phyloP scores from a whole-genome alignment of 2,888 invertebrate genomes.

The Campoplex nolae region DNA sequence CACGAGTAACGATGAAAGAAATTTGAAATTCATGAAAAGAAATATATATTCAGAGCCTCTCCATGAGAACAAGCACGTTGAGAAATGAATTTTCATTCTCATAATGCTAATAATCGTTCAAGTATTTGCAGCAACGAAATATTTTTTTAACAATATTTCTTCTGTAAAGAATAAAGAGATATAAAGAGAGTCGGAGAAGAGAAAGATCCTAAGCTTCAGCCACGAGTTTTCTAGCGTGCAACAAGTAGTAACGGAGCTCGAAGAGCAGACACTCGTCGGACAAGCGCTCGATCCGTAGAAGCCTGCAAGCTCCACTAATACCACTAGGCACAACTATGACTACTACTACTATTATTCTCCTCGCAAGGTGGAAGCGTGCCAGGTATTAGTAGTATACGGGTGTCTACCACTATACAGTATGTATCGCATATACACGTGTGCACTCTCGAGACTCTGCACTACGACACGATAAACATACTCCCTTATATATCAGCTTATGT shows the following conservation, averaged over 20 bases:
- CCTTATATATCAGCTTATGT: slow-evolving; percentile 38
- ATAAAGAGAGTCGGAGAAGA: slow-evolving; percentile 27
- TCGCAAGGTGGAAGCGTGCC: slow-evolving; percentile 65
- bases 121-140: too few relatives aligned
- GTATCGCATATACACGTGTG: slow-evolving; percentile 36
- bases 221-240: slow-evolving; percentile 75
- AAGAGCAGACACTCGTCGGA: slow-evolving; percentile 74
- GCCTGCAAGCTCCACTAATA: slow-evolving; percentile 58
- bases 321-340: slow-evolving; percentile 26
- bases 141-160: too few relatives aligned
- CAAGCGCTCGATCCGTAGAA: slow-evolving; percentile 60
- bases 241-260: slow-evolving; percentile 82
- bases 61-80: too few relatives aligned
- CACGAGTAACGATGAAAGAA: too few relatives aligned
- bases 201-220: slow-evolving; percentile 20
- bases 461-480: slow-evolving; percentile 54
- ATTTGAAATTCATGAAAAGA: too few relatives aligned
- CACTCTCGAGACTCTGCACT: slow-evolving; percentile 54
- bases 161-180: slow-evolving; percentile 9
- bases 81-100: too few relatives aligned
- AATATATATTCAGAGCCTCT: too few relatives aligned
- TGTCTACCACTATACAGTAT: slow-evolving; percentile 37
- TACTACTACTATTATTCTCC: slow-evolving; percentile 35
- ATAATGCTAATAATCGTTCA: too few relatives aligned
- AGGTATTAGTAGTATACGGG: slow-evolving; percentile 61